Base-by-base conservation (phyloP, 1,140 invertebrate genomes). In the Andricus grossulariae region DNA sequence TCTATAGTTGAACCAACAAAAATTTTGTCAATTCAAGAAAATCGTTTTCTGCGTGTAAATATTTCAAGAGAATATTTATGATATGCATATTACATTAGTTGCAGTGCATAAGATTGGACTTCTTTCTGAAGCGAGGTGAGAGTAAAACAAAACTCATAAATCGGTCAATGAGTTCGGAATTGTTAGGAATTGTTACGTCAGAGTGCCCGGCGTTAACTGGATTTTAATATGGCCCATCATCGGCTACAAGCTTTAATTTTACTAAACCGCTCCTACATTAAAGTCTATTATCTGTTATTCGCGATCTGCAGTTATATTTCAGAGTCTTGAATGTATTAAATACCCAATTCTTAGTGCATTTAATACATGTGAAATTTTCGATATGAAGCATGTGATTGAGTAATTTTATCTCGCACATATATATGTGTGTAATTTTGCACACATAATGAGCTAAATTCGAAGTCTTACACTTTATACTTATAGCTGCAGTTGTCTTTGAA, bases 401-500 rank as follows among this genome's bases (percentile, higher is more conserved):
- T 32, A 7, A 39, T 21, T 39, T 13, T 32, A 66, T 21, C 25
- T 57, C 39, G 12, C 21, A 39, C 10, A 25, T 55, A 55, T 55
- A 21, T 55, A 55, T 55, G 25, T 25, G 7, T n/a, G 25, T 66
- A 66, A 66, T 66, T 55, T 66, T 32, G 13, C 25, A 66, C 60
- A 66, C 25, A 66, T 8, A 39, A 4, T 66, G 5, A 13, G n/a
- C 25, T 66, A 45, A 66, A 66, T 66, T 66, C 32, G 60, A 66
- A n/a, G 60, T n/a, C 60, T 66, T 39, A 66, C 15, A n/a, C 60
- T 66, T 66, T 32, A 15, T 66, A 66, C 39, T 66, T 66, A 83
- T 81, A 74, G 71, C 72, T 76, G 79, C 80, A 81, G 83, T 83
- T 84, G 83, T 80, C 78, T 82, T 81, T 80, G 77, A 82, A 84